Evolutionary conservation across 2,888 invertebrate species (phyloP), one percentile per base, ranked within the genome.

Genomic region (Parasteatoda lunata): DNA sequence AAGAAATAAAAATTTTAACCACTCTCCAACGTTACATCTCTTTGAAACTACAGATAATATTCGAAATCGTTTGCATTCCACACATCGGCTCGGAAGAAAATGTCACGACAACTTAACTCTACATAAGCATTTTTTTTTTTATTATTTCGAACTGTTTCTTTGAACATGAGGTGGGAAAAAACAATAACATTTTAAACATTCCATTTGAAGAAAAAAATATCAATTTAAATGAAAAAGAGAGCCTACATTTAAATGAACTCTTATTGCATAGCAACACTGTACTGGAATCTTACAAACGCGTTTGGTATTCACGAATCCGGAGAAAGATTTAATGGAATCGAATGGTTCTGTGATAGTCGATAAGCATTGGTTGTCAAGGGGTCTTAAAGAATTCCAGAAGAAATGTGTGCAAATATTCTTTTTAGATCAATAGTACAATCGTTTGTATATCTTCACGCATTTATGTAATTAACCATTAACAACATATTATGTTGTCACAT

Each of bases 181-280:
- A 75, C 52, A 47, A 49, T 52, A 75, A 75, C 75, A 66, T 66
- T 30, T 66, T 30, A 15, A 15, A 15, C 81, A 81, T 81, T 75
- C 81, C 81, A 48, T 49, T 30, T 15, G 72, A n/a, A 51, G 51
- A 66, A 77, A 11, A 77, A 15, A 77, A 71, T 48, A 78, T 70
- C 52, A 51, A 54, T 69, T 78, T 78, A 78, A 78, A 65, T 66
- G 68, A 64, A 45, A 48, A 68, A 68, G 30, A 15, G 30, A 30
- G n/a, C 45, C 15, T 11, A 52, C 47, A 54, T 85, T 85, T 85
- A 80, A 85, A 85, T 85, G 85, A 85, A 73, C 30, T 30, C 30
- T 2, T 30, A 49, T 64, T 59, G 80, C 85, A 48, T 77, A 51
- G 85, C 79, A 85, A 85, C 85, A 72, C 45, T 15, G 11, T 48